Conservation (phyloP, 2,113 vertebrate genomes). For the Gasterosteus nipponicus region DNA sequence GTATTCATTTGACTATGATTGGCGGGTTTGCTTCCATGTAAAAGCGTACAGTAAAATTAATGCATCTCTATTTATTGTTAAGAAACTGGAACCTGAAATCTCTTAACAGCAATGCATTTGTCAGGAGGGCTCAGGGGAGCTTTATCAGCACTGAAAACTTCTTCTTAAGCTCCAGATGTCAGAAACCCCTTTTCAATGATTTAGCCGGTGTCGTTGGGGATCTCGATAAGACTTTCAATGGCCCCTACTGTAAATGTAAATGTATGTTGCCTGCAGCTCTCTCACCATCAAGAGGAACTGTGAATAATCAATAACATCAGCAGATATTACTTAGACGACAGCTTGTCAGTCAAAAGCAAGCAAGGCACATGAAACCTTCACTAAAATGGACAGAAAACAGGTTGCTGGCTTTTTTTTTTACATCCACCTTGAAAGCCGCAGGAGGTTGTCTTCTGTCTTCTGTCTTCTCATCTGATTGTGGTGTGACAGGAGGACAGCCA, state of each 20-base stretch:
- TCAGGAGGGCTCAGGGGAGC: background rate
- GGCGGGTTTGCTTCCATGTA: background rate
- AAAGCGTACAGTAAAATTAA: slow-evolving; percentile 3
- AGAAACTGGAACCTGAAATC: background rate
- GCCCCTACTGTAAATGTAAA: slow-evolving; percentile 34
- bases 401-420: slow-evolving; percentile 52
- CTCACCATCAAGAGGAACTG: slow-evolving; percentile 3
- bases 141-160: slow-evolving; percentile 24
- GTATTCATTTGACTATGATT: background rate
- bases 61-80: background rate
- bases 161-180: slow-evolving; percentile 31
- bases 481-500: slow-evolving; percentile 55
- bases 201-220: slow-evolving; percentile 18
- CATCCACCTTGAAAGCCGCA: slow-evolving; percentile 38
- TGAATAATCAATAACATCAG: slow-evolving; percentile 34
- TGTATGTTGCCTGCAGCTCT: slow-evolving; percentile 29
- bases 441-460: slow-evolving; percentile 5
- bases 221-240: slow-evolving; percentile 26
- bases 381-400: background rate
- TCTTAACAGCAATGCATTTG: slow-evolving; percentile 1
- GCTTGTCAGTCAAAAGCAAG: slow-evolving; percentile 5
- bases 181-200: slow-evolving; percentile 1
- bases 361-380: background rate
- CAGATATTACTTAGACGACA: background rate
- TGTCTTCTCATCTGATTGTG: slow-evolving; percentile 17